phyloP scores from a whole-genome alignment of 1,140 invertebrate genomes.

The Lepidurus arcticus region DNA sequence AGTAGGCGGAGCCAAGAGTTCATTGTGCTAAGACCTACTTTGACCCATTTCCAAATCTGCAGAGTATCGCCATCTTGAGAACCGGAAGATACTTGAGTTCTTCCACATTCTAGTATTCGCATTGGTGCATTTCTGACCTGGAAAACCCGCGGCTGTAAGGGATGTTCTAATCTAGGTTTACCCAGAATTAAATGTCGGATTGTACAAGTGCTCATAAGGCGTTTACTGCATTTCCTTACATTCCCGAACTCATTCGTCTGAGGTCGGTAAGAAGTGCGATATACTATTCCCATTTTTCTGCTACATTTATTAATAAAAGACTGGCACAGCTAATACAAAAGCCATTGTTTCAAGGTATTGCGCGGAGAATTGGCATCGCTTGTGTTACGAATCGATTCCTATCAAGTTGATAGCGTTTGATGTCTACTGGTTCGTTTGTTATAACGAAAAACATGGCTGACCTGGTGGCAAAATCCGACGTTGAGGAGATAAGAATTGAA shows the following conservation, averaged over 20 bases:
- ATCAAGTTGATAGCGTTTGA: background rate
- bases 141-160: background rate
- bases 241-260: too few relatives aligned
- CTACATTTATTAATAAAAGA: too few relatives aligned
- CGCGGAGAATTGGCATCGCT: background rate
- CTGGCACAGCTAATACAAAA: too few relatives aligned
- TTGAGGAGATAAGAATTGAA: background rate
- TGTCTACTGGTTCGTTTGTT: background rate
- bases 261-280: too few relatives aligned
- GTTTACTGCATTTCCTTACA: too few relatives aligned
- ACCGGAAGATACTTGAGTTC: background rate
- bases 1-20: background rate
- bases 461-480: background rate
- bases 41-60: background rate
- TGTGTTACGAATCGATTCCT: background rate
- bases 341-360: background rate
- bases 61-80: background rate
- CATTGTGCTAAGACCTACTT: background rate
- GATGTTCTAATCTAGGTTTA: too few relatives aligned
- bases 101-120: background rate
- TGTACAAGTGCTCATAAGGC: too few relatives aligned
- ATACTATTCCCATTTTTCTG: too few relatives aligned
- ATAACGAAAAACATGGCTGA: constrained; percentile 6
- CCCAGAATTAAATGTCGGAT: too few relatives aligned
- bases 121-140: background rate